Evolutionary conservation across 2,888 invertebrate species (phyloP).

Genomic region (Seladonia tumulorum): DNA sequence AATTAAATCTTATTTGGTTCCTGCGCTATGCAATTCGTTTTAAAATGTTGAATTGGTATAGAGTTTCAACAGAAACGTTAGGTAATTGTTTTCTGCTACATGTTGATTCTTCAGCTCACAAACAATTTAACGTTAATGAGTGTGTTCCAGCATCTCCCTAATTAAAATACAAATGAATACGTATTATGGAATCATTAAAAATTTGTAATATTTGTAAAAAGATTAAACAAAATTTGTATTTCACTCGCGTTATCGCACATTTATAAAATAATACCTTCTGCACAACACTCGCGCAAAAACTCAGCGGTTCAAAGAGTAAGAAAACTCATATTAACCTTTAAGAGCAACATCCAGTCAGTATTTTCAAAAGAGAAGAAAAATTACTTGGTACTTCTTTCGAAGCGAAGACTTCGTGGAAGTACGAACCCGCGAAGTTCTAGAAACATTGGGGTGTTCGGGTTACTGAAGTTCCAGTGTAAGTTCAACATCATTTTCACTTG

Average conservation of each 20-base stretch:
- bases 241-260: too few relatives aligned
- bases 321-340: neutral
- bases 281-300: neutral
- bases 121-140: neutral
- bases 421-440: conserved; percentile 3
- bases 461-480: conserved; percentile 4
- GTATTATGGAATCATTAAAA: neutral
- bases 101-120: neutral
- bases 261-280: neutral
- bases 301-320: neutral
- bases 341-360: neutral
- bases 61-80: neutral
- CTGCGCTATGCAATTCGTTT: neutral
- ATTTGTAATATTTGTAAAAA: neutral
- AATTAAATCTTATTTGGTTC: neutral
- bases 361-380: conserved; percentile 2
- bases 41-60: neutral
- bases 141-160: neutral
- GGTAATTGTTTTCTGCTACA: neutral
- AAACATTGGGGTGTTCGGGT: neutral
- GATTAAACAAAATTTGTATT: neutral
- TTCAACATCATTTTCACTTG: conserved; percentile 12
- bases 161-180: neutral
- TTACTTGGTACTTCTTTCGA: neutral
- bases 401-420: neutral